Percentiles rank a stretch among this genome's conserved stretches.
Conservation (phyloP, 2,888 invertebrate genomes). For the Chymomyza fuscimana region DNA sequence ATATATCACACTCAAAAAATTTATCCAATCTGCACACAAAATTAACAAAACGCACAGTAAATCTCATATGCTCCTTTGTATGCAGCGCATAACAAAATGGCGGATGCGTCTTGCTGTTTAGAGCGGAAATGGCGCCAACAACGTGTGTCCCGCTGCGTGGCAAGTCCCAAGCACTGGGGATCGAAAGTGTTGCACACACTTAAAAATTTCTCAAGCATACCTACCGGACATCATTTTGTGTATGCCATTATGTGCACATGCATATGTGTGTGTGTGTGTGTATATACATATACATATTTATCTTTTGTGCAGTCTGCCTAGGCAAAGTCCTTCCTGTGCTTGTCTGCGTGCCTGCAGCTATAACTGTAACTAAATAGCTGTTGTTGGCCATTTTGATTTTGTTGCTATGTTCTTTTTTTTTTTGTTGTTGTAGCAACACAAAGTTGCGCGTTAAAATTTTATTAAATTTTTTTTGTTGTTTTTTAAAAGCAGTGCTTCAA, state of each 20-base stretch:
- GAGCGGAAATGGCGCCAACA: slow-evolving; percentile 35
- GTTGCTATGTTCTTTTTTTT: slow-evolving; percentile 24
- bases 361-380: slow-evolving; percentile 47
- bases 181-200: slow-evolving; percentile 63
- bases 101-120: slow-evolving; percentile 14
- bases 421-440: no score
- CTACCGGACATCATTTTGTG: slow-evolving; percentile 64
- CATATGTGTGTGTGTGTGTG: slow-evolving; percentile 14
- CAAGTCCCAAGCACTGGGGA: slow-evolving; percentile 10
- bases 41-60: neutral
- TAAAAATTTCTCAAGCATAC: slow-evolving; percentile 69
- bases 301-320: slow-evolving; percentile 14
- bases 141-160: neutral
- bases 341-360: slow-evolving; percentile 42
- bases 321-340: slow-evolving; percentile 53
- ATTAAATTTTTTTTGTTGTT: slow-evolving; percentile 57
- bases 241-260: slow-evolving; percentile 38
- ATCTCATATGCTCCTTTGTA: neutral
- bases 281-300: slow-evolving; percentile 57
- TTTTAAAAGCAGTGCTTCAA: slow-evolving; percentile 40
- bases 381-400: slow-evolving; percentile 38
- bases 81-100: neutral
- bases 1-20: no score
- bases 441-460: slow-evolving; percentile 62
- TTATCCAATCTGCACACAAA: neutral